These are phyloP conservation scores for Desmodus rotundus DNA, from an alignment of 2,113 vertebrate species.

Conservation along the genomic window DNA sequence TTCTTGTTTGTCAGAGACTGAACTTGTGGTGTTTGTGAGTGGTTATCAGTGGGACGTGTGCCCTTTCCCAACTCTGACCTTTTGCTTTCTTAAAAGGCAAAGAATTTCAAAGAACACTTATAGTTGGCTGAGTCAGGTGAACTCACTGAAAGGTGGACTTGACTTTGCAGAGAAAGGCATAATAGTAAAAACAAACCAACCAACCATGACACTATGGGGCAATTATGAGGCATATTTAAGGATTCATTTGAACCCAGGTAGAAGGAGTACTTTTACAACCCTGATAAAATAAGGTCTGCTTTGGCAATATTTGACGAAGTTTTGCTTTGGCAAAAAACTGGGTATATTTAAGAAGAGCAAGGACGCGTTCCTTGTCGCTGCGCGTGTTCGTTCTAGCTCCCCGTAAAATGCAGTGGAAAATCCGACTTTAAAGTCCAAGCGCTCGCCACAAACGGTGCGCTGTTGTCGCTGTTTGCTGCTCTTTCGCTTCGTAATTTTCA, in stretches of 20 bases:
- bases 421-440: background rate
- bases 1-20: background rate
- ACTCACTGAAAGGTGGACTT: background rate
- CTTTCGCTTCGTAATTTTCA: background rate
- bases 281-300: conserved; percentile 5
- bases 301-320: background rate
- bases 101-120: background rate
- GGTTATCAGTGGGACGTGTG: background rate
- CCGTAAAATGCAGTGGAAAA: background rate
- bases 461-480: background rate
- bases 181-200: background rate
- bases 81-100: conserved; percentile 27
- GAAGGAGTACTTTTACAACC: conserved; percentile 28
- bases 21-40: background rate
- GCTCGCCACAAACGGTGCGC: background rate
- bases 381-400: background rate
- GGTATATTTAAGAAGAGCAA: background rate
- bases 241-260: background rate
- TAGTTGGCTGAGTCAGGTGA: background rate
- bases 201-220: background rate
- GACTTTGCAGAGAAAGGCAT: background rate
- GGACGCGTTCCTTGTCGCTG: background rate
- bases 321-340: background rate
- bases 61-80: background rate
- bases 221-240: background rate